Conservation (phyloP, 2,888 invertebrate genomes). For the Brenthis hecate region DNA sequence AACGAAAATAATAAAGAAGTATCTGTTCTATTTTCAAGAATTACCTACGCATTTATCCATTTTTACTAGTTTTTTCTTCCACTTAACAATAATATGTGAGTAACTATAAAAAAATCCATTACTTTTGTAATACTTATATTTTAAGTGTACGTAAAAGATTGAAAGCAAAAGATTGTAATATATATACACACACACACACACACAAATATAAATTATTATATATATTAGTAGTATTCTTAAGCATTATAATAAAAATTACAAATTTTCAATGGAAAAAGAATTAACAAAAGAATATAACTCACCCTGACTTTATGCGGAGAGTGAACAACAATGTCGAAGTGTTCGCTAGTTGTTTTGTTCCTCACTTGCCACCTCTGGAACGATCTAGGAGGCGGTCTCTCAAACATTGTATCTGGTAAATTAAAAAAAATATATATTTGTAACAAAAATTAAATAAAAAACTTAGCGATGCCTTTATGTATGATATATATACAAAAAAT, state of each 20-base stretch:
- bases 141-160: no score
- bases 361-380: conserved; percentile 59
- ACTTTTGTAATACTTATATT: no score
- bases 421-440: not conserved
- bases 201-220: no score
- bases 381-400: conserved; percentile 60
- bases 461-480: not conserved
- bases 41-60: no score
- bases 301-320: conserved; percentile 63
- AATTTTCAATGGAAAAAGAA: not conserved
- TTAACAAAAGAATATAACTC: conserved; percentile 37
- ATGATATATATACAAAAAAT: not conserved
- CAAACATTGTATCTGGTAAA: conserved; percentile 53
- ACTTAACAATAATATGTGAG: no score
- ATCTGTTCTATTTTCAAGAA: no score
- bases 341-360: conserved; percentile 43
- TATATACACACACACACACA: no score
- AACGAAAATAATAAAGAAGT: no score
- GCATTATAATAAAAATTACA: not conserved
- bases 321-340: conserved; percentile 58
- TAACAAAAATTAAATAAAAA: not conserved
- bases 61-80: no score
- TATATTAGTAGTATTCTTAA: no score
- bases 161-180: no score
- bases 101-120: no score